A percentile compares a stretch with the other conserved stretches of the same genome.
Conservation (phyloP, 2,797 vertebrate species). For the Hydrocynus forskahlii region DNA sequence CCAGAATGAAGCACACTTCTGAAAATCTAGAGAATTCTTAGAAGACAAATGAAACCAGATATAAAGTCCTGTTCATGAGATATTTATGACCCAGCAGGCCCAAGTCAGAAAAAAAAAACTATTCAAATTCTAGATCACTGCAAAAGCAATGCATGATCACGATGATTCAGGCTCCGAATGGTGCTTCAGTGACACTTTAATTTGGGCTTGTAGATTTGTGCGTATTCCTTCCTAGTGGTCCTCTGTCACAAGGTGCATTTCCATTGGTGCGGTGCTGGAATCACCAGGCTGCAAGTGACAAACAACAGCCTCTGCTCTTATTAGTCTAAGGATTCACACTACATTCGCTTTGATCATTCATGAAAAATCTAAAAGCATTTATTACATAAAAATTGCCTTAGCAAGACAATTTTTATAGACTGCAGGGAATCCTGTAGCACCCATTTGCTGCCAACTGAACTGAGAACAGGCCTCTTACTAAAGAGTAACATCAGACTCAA, state of each 20-base stretch:
- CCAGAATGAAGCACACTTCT: not conserved
- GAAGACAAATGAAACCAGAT: too few species aligned
- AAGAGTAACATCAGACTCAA: not conserved
- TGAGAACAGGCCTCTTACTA: not conserved
- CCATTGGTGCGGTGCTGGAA: too few species aligned
- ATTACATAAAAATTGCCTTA: too few species aligned
- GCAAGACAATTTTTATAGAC: too few species aligned
- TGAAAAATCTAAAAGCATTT: too few species aligned
- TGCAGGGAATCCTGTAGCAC: too few species aligned
- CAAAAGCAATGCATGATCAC: not conserved
- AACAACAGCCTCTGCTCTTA: too few species aligned
- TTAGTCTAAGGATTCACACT: too few species aligned
- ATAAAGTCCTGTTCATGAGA: not conserved
- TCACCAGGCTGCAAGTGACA: too few species aligned
- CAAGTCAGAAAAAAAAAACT: not conserved
- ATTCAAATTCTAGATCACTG: not conserved
- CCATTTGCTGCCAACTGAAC: too few species aligned
- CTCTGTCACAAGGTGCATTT: too few species aligned
- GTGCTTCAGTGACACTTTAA: not conserved
- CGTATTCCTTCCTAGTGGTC: not conserved
- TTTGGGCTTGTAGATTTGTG: not conserved
- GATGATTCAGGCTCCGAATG: not conserved
- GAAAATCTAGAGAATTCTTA: not conserved
- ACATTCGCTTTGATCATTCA: too few species aligned
- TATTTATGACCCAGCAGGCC: not conserved